Evolutionary conservation across 2,113 vertebrate species (phyloP).

Genomic region (Oxyura jamaicensis): DNA sequence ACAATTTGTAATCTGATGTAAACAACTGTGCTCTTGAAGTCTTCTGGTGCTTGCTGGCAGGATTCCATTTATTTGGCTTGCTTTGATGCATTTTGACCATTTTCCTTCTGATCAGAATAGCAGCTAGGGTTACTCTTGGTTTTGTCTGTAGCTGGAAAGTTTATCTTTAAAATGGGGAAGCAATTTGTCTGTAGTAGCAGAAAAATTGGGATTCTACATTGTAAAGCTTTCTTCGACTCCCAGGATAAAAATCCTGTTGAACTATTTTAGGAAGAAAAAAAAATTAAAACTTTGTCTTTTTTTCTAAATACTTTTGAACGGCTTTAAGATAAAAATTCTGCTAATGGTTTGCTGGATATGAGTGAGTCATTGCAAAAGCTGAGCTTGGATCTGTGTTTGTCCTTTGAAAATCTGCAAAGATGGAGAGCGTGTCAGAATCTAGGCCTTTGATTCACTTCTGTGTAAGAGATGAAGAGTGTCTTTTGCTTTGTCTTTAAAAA

Average conservation of each 20-base stretch:
- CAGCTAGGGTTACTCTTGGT: not conserved
- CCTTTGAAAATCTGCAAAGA: slow-evolving; percentile 13
- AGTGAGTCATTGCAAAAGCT: slow-evolving; percentile 6
- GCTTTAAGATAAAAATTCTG: slow-evolving; percentile 23
- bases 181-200: not conserved
- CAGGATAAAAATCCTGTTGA: not conserved
- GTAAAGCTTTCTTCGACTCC: not conserved
- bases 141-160: not conserved
- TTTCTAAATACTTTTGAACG: not conserved
- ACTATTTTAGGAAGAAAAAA: not conserved
- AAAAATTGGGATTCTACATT: not conserved
- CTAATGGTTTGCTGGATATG: not conserved
- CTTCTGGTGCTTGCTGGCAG: not conserved
- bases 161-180: not conserved
- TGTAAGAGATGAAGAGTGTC: not conserved
- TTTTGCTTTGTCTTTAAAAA: slow-evolving; percentile 15
- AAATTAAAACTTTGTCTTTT: not conserved
- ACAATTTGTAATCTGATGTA: not conserved
- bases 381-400: not conserved
- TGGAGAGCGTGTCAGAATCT: not conserved
- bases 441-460: not conserved
- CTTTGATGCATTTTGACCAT: not conserved
- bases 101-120: not conserved
- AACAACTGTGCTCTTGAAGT: not conserved
- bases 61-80: not conserved